Conservation (phyloP, 2,888 invertebrate genomes). For the Microctonus aethiopoides region DNA sequence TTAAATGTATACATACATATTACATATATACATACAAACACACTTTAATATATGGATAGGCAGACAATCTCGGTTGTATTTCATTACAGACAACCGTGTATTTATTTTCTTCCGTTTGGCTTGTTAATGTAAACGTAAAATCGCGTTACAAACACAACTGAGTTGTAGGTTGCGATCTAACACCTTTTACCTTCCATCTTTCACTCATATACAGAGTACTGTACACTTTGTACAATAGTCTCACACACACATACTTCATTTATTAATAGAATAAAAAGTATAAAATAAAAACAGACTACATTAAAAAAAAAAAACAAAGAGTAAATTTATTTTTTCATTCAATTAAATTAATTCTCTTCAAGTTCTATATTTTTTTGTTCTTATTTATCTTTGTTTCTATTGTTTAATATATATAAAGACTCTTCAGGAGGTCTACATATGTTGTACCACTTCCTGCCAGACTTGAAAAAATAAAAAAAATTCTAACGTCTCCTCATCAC, state of each 20-base stretch:
- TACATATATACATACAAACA: not conserved
- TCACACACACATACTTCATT: no score
- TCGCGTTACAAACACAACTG: slow-evolving; percentile 41
- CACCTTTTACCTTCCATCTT: not conserved
- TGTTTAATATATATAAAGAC: slow-evolving; percentile 8
- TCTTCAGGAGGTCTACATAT: slow-evolving; percentile 10
- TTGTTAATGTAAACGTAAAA: slow-evolving; percentile 52
- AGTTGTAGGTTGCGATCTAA: slow-evolving; percentile 29
- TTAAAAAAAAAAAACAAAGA: no score
- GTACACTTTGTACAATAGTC: no score
- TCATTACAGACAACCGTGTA: slow-evolving; percentile 1
- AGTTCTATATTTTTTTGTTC: not conserved
- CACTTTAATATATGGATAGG: slow-evolving; percentile 15
- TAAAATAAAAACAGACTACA: no score
- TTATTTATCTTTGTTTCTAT: not conserved
- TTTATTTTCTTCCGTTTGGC: slow-evolving; percentile 38
- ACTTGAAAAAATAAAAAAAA: slow-evolving; percentile 1
- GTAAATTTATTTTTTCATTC: no score
- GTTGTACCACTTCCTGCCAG: slow-evolving; percentile 43
- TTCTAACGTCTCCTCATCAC: slow-evolving; percentile 24
- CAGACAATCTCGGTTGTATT: not conserved
- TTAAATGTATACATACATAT: no score
- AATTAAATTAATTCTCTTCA: not conserved
- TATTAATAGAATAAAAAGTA: no score
- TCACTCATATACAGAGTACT: not conserved